Base-by-base conservation (phyloP, 1,140 invertebrate genomes). In the Drosophila pseudoananassae region DNA sequence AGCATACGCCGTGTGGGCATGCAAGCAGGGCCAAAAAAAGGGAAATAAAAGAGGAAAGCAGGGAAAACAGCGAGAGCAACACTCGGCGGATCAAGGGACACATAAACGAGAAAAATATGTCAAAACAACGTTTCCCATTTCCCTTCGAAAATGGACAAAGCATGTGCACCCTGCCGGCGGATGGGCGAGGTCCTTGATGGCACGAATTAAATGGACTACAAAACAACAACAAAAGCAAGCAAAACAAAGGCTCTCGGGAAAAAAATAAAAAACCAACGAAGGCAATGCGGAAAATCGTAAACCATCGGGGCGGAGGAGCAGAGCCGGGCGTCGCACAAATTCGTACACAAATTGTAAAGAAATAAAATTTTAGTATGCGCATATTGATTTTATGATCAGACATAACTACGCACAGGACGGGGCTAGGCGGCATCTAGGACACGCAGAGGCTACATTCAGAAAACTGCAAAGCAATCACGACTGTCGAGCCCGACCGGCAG, bases 331-430 rank as follows among this genome's bases (percentile, higher is more conserved):
- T 46, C 51, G 33, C 74, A 78, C 75, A 88, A 87, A 88, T 88
- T 88, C 76, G 83, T 89, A 88, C 72, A 88, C 85, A 90, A 90
- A 90, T 90, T 90, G 87, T 87, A 87, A 85, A 76, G 85, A 79
- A 90, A 90, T 90, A 90, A 90, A 90, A 90, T 85, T 90, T 90
- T 82, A 90, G 78, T 90, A 87, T 90, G 81, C 85, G 85, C 81
- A 90, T 90, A 90, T 90, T 90, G 87, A 90, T 87, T 90, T 87
- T 90, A 90, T 90, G 83, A 88, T 88, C 83, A 83, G 79, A 82
- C 85, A 88, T 85, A 85, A 82, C 82, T 85, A 85, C 78, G 82
- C 82, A 82, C 57, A 83, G 78, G 59, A 60, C 53, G 31, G 43
- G 38, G n/a, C 15, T 15, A 17, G 40, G 10, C n/a, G 4, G 14